Conservation (phyloP, 2,888 invertebrate species). For the Lasioglossum leucozonium region DNA sequence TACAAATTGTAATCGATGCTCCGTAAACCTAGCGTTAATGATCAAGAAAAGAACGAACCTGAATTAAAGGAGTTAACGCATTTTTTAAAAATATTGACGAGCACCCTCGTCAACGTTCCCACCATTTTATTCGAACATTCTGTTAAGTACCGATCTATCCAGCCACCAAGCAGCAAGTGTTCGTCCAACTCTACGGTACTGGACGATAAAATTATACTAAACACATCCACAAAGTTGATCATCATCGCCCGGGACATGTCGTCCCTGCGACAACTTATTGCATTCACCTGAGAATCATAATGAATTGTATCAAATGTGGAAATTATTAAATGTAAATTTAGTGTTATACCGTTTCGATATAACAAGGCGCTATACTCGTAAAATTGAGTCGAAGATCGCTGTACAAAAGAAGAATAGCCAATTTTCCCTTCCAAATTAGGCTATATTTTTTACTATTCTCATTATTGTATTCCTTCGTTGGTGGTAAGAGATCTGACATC, state of each 20-base stretch:
- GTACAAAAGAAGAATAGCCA: conserved; percentile 78
- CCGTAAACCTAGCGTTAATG: background rate
- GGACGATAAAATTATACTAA: conserved; percentile 73
- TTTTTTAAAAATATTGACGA: conserved; percentile 76
- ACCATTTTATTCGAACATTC: conserved; percentile 78
- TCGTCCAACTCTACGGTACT: conserved; percentile 75
- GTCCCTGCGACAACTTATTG: conserved; percentile 78
- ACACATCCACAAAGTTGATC: conserved; percentile 78
- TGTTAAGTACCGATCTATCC: conserved; percentile 81
- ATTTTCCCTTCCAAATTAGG: conserved; percentile 80
- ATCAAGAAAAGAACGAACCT: conserved; percentile 58
- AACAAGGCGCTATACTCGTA: conserved; percentile 65
- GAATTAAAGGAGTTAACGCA: conserved; percentile 67
- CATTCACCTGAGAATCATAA: conserved; percentile 73
- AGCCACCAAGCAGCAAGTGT: conserved; percentile 79
- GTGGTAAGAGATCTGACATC: conserved; percentile 79
- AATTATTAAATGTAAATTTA: conserved; percentile 4
- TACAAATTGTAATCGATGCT: background rate
- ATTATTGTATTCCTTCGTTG: conserved; percentile 68
- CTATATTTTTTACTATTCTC: conserved; percentile 70
- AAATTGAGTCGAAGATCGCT: conserved; percentile 74
- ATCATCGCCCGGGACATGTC: conserved; percentile 80
- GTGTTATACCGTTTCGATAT: conserved; percentile 72
- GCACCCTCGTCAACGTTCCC: conserved; percentile 72
- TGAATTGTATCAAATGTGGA: background rate